These are phyloP conservation scores for Craseonycteris thonglongyai DNA, from an alignment of 2,113 vertebrate species.

Conservation along the genomic window DNA sequence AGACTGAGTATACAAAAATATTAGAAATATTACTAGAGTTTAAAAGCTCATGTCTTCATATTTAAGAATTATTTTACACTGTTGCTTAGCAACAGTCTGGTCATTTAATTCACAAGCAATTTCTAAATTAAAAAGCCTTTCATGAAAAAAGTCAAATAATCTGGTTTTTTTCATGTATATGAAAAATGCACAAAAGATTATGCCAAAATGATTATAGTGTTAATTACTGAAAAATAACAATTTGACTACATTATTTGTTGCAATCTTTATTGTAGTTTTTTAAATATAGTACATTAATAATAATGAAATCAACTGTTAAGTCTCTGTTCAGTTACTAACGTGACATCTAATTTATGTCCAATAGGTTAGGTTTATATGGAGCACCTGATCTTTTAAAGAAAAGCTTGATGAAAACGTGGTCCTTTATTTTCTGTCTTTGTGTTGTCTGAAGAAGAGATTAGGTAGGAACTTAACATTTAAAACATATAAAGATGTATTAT, in stretches of 20 bases:
- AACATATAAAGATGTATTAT: background rate
- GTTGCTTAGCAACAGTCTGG: constrained; percentile 77
- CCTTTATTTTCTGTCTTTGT: constrained; percentile 2
- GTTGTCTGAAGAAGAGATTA: background rate
- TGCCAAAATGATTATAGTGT: background rate
- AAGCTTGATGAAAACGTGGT: background rate
- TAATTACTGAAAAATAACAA: background rate
- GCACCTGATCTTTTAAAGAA: constrained; percentile 11
- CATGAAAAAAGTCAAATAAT: constrained; percentile 31
- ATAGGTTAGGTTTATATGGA: background rate
- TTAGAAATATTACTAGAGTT: background rate
- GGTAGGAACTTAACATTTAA: background rate
- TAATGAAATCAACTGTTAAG: background rate
- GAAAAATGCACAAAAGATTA: background rate
- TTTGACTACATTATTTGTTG: background rate
- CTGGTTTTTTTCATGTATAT: background rate
- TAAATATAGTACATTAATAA: constrained; percentile 1
- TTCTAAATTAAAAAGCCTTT: constrained; percentile 63
- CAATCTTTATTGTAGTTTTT: background rate
- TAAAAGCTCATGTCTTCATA: constrained; percentile 36
- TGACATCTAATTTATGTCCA: background rate
- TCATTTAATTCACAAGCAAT: constrained; percentile 67
- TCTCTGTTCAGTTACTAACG: background rate
- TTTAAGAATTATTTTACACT: constrained; percentile 56
- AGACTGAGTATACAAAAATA: background rate